phyloP scores from a whole-genome alignment of 2,113 vertebrate species.

The Heterotilapia buettikoferi region DNA sequence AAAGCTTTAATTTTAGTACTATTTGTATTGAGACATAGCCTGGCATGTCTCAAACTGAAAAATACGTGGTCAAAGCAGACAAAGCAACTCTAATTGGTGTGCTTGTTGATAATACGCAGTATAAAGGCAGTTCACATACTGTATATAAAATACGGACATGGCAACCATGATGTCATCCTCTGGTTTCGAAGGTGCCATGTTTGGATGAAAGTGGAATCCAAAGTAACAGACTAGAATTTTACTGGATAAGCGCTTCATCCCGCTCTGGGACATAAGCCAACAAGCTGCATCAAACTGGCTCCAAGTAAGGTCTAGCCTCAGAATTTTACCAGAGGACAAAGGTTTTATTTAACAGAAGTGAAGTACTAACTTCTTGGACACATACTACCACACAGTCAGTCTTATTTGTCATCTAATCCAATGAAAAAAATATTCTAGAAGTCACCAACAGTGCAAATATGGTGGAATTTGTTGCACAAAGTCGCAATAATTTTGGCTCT shows the following conservation, averaged over 20 bases:
- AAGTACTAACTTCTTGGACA: neutral
- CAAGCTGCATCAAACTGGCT: neutral
- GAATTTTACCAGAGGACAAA: neutral
- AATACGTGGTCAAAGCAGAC: neutral
- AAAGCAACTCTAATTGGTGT: neutral
- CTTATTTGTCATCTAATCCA: neutral
- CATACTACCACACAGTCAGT: neutral
- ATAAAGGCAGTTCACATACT: neutral
- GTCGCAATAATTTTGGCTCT: neutral
- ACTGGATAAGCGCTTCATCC: neutral
- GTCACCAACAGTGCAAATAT: neutral
- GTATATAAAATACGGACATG: fast-evolving
- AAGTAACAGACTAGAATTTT: neutral
- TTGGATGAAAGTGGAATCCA: neutral
- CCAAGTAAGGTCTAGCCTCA: neutral
- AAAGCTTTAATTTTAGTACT: neutral
- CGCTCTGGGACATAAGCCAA: neutral
- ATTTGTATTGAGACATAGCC: fast-evolving
- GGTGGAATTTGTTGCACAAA: neutral
- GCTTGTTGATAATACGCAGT: neutral
- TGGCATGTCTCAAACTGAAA: neutral
- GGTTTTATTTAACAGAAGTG: neutral
- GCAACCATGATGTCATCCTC: neutral
- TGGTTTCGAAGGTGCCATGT: neutral
- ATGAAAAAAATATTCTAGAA: neutral